Evolutionary conservation across 1,140 invertebrate genomes (phyloP).

Genomic region (Hypothenemus hampei): DNA sequence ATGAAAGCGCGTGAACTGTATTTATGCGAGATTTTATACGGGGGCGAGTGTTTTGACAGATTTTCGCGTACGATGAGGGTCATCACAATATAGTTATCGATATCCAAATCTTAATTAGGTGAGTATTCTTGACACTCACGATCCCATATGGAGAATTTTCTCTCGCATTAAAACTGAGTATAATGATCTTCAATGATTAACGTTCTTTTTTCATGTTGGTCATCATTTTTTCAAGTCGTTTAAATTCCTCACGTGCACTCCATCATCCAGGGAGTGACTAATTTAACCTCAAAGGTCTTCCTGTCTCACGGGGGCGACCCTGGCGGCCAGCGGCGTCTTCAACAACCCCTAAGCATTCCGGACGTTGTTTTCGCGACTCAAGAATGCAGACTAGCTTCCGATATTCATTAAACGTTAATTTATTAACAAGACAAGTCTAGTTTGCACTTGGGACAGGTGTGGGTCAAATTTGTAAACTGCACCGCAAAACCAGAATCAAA

Average conservation of each 20-base stretch:
- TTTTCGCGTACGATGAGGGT: too few relatives aligned
- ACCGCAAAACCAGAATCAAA: too few relatives aligned
- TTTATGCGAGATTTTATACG: too few relatives aligned
- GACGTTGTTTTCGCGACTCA: slow-evolving; percentile 7
- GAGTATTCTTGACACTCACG: too few relatives aligned
- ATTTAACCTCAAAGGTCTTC: slow-evolving; percentile 22
- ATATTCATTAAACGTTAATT: slow-evolving; percentile 17
- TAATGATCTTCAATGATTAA: slow-evolving; percentile 13
- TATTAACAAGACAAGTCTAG: slow-evolving; percentile 17
- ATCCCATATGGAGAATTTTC: too few relatives aligned
- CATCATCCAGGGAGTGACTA: slow-evolving; percentile 17
- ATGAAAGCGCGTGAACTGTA: too few relatives aligned
- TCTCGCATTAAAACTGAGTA: too few relatives aligned
- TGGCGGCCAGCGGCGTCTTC: slow-evolving; percentile 14
- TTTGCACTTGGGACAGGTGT: slow-evolving; percentile 17
- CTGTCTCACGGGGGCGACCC: slow-evolving; percentile 20
- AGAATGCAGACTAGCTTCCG: slow-evolving; percentile 20
- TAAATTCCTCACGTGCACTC: slow-evolving; percentile 22
- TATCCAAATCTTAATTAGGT: too few relatives aligned
- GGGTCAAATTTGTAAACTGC: too few relatives aligned
- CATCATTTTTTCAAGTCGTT: slow-evolving; percentile 23
- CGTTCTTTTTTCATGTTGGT: slow-evolving; percentile 19
- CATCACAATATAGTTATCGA: too few relatives aligned
- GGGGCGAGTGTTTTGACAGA: too few relatives aligned
- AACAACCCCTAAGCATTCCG: slow-evolving; percentile 8